These are phyloP conservation scores for Bubo bubo DNA, from an alignment of 2,113 vertebrate genomes.

Conservation along the genomic window DNA sequence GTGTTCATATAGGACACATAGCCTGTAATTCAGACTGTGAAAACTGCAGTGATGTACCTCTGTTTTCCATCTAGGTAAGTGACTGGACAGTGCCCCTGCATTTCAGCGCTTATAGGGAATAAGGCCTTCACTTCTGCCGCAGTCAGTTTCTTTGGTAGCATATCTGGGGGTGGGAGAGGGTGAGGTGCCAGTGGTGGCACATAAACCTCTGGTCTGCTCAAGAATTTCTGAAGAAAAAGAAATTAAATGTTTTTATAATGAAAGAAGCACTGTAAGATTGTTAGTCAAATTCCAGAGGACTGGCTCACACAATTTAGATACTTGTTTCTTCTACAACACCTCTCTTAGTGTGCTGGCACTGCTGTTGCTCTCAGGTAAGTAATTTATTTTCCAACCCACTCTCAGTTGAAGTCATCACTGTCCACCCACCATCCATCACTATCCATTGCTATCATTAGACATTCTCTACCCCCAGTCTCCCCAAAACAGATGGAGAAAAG, in stretches of 20 bases:
- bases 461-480: neutral
- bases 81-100: slow-evolving; percentile 92
- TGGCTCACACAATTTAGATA: neutral
- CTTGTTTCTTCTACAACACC: neutral
- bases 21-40: neutral
- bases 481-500: neutral
- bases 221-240: slow-evolving; percentile 81
- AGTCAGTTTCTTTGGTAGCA: slow-evolving; percentile 84
- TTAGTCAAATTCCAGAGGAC: neutral
- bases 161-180: slow-evolving; percentile 77
- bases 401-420: neutral
- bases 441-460: neutral
- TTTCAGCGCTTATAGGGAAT: slow-evolving; percentile 84
- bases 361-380: neutral
- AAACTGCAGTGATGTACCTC: slow-evolving; percentile 74
- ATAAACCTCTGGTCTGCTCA: slow-evolving; percentile 84
- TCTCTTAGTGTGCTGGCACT: neutral
- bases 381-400: neutral
- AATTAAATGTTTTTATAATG: neutral
- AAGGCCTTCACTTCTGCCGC: slow-evolving; percentile 79
- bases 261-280: neutral
- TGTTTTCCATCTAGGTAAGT: slow-evolving; percentile 88
- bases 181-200: slow-evolving; percentile 81
- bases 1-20: neutral
- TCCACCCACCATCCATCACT: neutral